A percentile compares a stretch with the other conserved stretches of the same genome.
Evolutionary conservation across 1,140 invertebrate species (phyloP).

Genomic region (honey bee (Apis mellifera)): DNA sequence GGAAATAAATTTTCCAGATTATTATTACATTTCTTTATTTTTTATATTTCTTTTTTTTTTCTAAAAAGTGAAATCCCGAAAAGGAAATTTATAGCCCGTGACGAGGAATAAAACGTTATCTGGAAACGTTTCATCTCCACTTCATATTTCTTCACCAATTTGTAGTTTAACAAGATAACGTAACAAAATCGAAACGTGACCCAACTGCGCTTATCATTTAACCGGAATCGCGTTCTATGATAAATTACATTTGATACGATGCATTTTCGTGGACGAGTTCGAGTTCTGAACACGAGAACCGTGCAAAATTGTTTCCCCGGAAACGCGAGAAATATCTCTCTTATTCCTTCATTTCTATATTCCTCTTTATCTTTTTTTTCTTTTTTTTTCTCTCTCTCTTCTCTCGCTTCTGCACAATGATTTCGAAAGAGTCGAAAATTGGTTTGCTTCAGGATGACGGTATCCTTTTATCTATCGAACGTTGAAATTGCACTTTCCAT

Average conservation of each 20-base stretch:
- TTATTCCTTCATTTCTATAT: background rate
- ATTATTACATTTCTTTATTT: too few relatives aligned
- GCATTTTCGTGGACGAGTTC: constrained; percentile 37
- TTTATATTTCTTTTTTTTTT: background rate
- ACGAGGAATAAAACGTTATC: background rate
- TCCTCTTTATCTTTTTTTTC: background rate
- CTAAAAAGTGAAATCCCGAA: too few relatives aligned
- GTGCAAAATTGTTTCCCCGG: background rate
- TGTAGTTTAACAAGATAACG: background rate
- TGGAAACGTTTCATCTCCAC: background rate
- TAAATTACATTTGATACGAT: constrained; percentile 46
- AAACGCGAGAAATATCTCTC: background rate
- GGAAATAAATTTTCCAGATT: background rate
- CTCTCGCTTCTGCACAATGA: background rate
- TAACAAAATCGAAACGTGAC: background rate
- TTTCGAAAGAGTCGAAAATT: constrained; percentile 44
- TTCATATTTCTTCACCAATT: background rate
- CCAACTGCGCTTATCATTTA: background rate
- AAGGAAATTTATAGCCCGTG: too few relatives aligned
- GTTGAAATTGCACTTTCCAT: constrained; percentile 38
- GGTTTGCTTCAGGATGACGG: constrained; percentile 15
- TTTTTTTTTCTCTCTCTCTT: background rate
- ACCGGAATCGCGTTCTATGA: background rate
- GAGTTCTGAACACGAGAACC: constrained; percentile 12
- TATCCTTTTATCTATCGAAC: constrained; percentile 45